Evolutionary conservation across 2,888 invertebrate species (phyloP).

Genomic region (Drosophila paramelanica): DNA sequence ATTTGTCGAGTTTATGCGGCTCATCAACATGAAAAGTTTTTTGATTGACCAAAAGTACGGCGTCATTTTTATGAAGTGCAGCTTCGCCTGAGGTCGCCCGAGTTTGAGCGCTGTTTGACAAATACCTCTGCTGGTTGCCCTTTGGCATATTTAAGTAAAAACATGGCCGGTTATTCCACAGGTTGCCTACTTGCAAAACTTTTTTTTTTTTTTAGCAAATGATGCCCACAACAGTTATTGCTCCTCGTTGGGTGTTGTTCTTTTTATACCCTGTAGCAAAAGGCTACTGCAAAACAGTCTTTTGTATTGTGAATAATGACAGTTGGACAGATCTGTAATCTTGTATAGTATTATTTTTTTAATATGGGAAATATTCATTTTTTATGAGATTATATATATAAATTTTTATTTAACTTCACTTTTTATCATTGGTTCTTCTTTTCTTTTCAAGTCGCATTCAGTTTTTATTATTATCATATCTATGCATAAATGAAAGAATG

Average conservation of each 20-base stretch:
- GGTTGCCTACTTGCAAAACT: conserved; percentile 30
- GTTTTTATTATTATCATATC: too few relatives aligned
- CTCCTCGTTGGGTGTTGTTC: conserved; percentile 5
- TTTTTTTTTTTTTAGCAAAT: conserved; percentile 35
- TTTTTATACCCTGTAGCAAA: background rate
- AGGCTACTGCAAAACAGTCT: too few relatives aligned
- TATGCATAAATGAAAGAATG: too few relatives aligned
- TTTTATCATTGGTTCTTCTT: too few relatives aligned
- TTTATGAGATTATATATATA: too few relatives aligned
- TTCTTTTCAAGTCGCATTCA: too few relatives aligned
- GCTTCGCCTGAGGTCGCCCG: conserved; percentile 13
- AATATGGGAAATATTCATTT: too few relatives aligned
- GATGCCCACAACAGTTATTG: conserved; percentile 31
- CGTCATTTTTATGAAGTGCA: conserved; percentile 58
- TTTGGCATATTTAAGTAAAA: conserved; percentile 40
- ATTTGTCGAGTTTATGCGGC: conserved; percentile 21
- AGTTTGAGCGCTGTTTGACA: conserved; percentile 29
- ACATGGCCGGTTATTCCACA: conserved; percentile 5
- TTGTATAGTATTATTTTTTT: too few relatives aligned
- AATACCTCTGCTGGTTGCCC: conserved; percentile 40
- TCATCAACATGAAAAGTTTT: conserved; percentile 64
- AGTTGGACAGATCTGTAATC: too few relatives aligned
- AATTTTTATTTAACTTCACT: too few relatives aligned
- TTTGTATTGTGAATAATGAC: too few relatives aligned
- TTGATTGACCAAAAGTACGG: conserved; percentile 58